A percentile compares a stretch with the other conserved stretches of the same genome.
Evolutionary conservation across 2,888 invertebrate species (phyloP).

Genomic region (Drosophila lutescens): DNA sequence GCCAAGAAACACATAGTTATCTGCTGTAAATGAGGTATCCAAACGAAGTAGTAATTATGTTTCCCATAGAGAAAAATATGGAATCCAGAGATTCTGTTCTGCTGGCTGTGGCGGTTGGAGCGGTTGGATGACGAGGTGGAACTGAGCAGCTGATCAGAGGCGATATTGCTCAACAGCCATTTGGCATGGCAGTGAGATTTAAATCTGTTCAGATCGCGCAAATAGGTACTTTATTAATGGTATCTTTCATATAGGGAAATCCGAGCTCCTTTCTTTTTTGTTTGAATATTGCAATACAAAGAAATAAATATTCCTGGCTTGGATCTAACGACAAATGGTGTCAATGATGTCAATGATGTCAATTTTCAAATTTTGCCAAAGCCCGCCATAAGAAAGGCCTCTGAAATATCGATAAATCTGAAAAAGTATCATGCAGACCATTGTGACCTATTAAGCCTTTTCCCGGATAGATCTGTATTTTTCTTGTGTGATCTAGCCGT

Average conservation of each 20-base stretch:
- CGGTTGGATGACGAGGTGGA: constrained; percentile 15
- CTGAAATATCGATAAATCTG: no score
- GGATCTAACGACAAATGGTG: background rate
- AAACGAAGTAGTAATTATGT: background rate
- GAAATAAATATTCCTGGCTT: no score
- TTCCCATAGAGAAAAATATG: constrained; percentile 11
- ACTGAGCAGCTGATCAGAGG: constrained; percentile 33
- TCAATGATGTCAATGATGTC: no score
- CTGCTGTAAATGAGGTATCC: background rate
- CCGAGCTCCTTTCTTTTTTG: no score
- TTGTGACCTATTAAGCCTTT: no score
- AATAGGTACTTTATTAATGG: background rate
- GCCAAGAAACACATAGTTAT: constrained; percentile 17
- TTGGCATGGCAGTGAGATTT: background rate
- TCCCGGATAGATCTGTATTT: no score
- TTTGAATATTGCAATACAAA: no score
- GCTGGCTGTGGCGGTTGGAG: constrained; percentile 16
- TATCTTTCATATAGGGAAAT: background rate
- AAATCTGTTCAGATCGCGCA: background rate
- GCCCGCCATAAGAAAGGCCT: no score
- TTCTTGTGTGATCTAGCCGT: no score
- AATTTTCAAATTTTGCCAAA: no score
- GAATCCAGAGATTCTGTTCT: background rate
- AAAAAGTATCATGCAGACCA: no score
- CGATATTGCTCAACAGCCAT: background rate